Evolutionary conservation across 2,888 invertebrate species (phyloP), one percentile per base, ranked within the genome.

Genomic region (Dyspetes luteomarginatus): DNA sequence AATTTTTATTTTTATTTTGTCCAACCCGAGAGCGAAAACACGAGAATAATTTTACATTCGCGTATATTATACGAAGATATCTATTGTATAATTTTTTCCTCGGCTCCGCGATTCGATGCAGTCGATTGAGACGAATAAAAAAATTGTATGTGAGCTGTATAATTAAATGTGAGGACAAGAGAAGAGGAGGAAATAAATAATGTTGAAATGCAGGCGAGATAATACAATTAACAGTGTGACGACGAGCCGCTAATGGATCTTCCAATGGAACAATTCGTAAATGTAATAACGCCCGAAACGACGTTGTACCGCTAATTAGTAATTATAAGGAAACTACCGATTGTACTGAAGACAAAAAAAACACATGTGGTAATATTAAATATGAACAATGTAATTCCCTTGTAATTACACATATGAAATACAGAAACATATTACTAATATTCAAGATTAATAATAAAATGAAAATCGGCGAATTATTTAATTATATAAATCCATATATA

Each of bases 391-490:
- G 87, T 86, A 87, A 88, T 87, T 87, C 85, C 85, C 85, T 83
- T 87, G 87, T 88, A 87, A 88, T 86, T 87, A 88, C 84, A 85
- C 81, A 86, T 88, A 86, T 86, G 86, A 88, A 88, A 87, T 88
- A 88, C 87, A 87, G 88, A 87, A 88, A 88, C 87, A 88, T 88
- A 86, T 87, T 88, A 87, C 80, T 86, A 85, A 87, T 83, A 85
- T 83, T 82, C 83, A 83, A 78, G 72, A 82, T 86, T 85, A 84
- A 86, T 85, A 85, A 84, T 82, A 86, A 86, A 81, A 73, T 68
- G 43, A 72, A 77, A 71, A 73, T 48, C 56, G 56, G 9, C 43
- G 67, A 60, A 36, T 74, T 74, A 4, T 56, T 36, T 55, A 17
- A 19, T 71, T 15, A 15, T 17, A 45, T 45, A 15, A 4, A 1